Evolutionary conservation across 2,797 vertebrate genomes (phyloP).

Genomic region (Rousettus madagascariensis): DNA sequence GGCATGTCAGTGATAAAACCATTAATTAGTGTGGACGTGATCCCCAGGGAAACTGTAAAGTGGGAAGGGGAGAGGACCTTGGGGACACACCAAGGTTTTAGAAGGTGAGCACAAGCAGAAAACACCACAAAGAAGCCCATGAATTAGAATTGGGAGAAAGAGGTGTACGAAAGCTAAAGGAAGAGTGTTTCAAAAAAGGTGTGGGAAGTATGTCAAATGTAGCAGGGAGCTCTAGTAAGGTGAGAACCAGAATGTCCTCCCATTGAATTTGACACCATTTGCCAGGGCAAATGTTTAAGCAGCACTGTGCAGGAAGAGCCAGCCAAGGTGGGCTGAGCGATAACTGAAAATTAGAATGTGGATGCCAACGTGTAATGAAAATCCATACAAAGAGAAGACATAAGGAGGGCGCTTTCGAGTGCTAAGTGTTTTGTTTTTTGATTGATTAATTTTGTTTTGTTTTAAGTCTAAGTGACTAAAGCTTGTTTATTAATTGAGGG

Average conservation of each 20-base stretch:
- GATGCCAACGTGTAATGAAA: background rate
- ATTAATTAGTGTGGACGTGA: background rate
- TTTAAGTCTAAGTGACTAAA: constrained; percentile 23
- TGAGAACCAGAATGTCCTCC: background rate
- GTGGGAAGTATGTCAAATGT: background rate
- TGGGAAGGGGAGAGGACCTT: background rate
- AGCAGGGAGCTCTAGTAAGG: background rate
- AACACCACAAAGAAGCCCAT: background rate
- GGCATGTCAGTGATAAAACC: background rate
- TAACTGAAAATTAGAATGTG: background rate
- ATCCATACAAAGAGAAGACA: background rate
- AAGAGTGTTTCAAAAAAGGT: background rate
- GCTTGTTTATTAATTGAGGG: background rate
- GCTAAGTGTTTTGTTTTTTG: background rate
- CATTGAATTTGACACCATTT: background rate
- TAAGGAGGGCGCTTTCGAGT: background rate
- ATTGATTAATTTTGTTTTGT: background rate
- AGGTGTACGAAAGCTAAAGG: background rate
- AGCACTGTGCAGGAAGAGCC: background rate
- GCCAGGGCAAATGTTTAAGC: background rate
- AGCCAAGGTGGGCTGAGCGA: background rate
- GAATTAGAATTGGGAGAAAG: background rate
- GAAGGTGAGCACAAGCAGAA: background rate
- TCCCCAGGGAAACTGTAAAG: background rate
- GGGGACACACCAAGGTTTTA: background rate